phyloP scores from a whole-genome alignment of 2,797 vertebrate genomes.

The Enteromius thamalakanensis region DNA sequence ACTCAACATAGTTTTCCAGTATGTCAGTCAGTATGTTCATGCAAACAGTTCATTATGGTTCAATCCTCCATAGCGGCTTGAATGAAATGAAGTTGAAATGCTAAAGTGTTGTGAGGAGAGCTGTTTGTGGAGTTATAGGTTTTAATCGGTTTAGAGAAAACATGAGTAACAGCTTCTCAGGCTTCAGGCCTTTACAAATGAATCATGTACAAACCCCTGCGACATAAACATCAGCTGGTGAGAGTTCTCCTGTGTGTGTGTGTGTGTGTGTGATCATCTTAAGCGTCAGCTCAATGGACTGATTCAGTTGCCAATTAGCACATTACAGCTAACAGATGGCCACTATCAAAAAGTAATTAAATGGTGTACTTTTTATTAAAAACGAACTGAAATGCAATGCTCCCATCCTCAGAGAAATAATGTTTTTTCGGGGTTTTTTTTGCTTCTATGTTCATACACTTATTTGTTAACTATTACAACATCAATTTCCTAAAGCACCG shows the following conservation, averaged over 20 bases:
- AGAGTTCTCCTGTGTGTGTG: neutral
- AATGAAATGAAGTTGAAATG: constrained; percentile 16
- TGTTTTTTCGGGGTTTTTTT: too few species aligned
- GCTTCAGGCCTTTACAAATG: constrained; percentile 6
- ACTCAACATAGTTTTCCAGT: neutral
- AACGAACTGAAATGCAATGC: constrained; percentile 3
- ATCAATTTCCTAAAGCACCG: constrained; percentile 23
- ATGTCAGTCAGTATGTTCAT: neutral
- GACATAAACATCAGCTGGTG: neutral
- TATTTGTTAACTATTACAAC: constrained; percentile 30
- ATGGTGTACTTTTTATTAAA: constrained; percentile 27
- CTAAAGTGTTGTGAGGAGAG: neutral
- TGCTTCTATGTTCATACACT: neutral
- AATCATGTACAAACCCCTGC: neutral
- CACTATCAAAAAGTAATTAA: constrained; percentile 41
- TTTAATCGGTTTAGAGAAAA: constrained; percentile 22
- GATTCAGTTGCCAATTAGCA: constrained; percentile 47
- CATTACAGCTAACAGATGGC: constrained; percentile 48
- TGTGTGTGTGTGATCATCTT: constrained; percentile 5
- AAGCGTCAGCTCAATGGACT: constrained; percentile 19
- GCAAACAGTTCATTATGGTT: neutral
- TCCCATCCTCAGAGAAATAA: neutral
- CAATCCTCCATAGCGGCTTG: neutral
- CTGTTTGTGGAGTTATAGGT: constrained; percentile 11
- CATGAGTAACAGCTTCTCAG: neutral